Percentiles rank a stretch among this genome's conserved stretches.
Evolutionary conservation across 2,888 invertebrate genomes (phyloP).

Genomic region (Cancer borealis): DNA sequence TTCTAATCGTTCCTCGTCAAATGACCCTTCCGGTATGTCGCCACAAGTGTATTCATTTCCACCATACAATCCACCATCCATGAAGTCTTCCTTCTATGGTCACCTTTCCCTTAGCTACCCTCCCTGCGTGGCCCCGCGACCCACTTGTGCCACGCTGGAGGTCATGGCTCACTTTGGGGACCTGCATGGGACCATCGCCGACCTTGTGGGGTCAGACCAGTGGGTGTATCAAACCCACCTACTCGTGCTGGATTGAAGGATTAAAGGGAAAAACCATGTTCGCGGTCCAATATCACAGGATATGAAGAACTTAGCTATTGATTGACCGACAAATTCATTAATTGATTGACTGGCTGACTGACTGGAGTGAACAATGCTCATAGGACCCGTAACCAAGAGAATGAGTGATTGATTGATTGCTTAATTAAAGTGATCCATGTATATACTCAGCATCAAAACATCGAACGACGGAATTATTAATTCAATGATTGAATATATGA

Average conservation of each 20-base stretch:
- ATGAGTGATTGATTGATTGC: neutral
- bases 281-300: neutral
- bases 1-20: neutral
- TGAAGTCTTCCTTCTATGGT: neutral
- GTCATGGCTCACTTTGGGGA: slow-evolving; percentile 10
- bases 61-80: neutral
- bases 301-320: neutral
- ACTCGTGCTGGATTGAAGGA: neutral
- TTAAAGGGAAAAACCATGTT: neutral
- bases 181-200: neutral
- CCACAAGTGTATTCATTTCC: neutral
- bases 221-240: neutral
- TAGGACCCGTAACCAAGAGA: neutral
- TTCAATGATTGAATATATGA: neutral
- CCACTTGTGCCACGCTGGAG: neutral
- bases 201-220: neutral
- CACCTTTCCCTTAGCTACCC: neutral
- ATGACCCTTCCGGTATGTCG: neutral
- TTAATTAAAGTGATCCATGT: neutral
- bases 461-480: neutral
- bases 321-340: neutral
- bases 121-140: neutral
- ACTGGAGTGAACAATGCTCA: neutral
- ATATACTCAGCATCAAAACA: neutral
- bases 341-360: neutral